Evolutionary conservation across 2,113 vertebrate genomes (phyloP).

Genomic region (Anarrhichthys ocellatus): DNA sequence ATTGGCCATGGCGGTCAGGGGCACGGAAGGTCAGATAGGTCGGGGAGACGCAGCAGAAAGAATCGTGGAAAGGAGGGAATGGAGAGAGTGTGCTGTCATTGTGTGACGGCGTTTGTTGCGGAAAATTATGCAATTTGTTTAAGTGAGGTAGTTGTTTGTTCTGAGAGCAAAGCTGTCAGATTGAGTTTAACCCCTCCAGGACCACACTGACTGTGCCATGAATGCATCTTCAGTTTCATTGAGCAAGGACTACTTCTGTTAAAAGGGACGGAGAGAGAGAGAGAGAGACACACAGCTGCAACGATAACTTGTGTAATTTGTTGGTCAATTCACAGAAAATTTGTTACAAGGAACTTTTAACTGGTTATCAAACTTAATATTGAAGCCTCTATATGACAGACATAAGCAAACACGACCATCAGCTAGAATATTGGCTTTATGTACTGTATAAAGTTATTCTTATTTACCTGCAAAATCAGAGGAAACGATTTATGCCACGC

Average conservation of each 20-base stretch:
- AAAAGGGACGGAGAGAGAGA: neutral
- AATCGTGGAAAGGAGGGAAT: constrained; percentile 24
- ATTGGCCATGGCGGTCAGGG: constrained; percentile 77
- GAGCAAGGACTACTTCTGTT: neutral
- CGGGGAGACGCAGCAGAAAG: constrained; percentile 56
- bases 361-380: too few species aligned
- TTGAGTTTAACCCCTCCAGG: constrained; percentile 42
- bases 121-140: constrained; percentile 79
- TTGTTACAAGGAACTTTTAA: neutral
- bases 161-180: constrained; percentile 46
- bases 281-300: neutral
- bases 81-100: constrained; percentile 61
- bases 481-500: too few species aligned
- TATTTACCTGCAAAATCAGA: too few species aligned
- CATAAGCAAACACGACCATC: too few species aligned
- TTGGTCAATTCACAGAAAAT: neutral
- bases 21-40: constrained; percentile 69
- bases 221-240: neutral
- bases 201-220: constrained; percentile 7
- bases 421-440: too few species aligned
- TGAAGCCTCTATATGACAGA: too few species aligned
- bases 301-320: neutral
- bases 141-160: constrained; percentile 65
- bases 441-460: too few species aligned
- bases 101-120: constrained; percentile 60